Conservation (phyloP, 1,140 invertebrate species). For the Carcinoscorpius rotundicauda region DNA sequence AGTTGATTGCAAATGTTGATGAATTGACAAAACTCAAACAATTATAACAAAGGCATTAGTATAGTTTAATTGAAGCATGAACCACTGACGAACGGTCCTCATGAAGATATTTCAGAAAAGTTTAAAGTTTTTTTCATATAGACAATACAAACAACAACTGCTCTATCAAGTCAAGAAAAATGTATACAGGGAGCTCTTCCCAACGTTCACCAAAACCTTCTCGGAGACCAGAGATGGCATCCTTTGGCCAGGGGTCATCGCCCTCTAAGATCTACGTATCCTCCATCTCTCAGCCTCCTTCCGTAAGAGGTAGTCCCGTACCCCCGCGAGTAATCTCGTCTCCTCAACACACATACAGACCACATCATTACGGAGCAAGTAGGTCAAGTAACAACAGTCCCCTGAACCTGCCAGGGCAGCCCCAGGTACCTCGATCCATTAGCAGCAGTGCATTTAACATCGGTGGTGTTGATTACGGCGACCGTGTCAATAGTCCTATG, state of each 20-base stretch:
- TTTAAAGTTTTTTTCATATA: too few relatives aligned
- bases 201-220: too few relatives aligned
- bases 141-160: too few relatives aligned
- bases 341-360: not conserved
- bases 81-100: too few relatives aligned
- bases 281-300: constrained; percentile 15
- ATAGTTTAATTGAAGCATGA: too few relatives aligned
- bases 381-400: constrained; percentile 20
- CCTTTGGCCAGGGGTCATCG: not conserved
- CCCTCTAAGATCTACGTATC: not conserved
- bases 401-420: constrained; percentile 11
- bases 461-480: constrained; percentile 40
- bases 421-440: constrained; percentile 9
- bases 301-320: constrained; percentile 11
- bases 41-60: too few relatives aligned
- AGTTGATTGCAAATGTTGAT: too few relatives aligned
- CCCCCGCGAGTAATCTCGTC: not conserved
- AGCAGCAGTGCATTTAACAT: constrained; percentile 13
- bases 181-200: too few relatives aligned
- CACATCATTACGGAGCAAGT: constrained; percentile 4
- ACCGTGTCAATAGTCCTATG: constrained; percentile 53
- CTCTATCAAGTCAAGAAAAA: too few relatives aligned
- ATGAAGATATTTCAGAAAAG: too few relatives aligned
- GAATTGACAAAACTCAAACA: too few relatives aligned
- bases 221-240: too few relatives aligned